These are phyloP conservation scores for Varecia variegata DNA, from an alignment of 2,797 vertebrate species.

Conservation along the genomic window DNA sequence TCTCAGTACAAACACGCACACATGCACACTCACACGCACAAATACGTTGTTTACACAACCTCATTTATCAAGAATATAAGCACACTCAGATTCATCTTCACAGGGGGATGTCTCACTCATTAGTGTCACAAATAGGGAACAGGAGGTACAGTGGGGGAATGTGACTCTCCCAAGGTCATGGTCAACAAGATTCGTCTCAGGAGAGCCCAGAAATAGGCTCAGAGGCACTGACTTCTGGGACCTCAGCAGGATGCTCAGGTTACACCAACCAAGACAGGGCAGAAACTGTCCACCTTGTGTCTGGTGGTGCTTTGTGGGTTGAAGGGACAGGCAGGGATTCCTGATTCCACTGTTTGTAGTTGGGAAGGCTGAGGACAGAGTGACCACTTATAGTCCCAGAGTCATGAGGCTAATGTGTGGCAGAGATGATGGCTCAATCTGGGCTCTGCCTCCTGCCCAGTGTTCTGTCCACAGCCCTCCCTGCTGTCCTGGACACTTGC, in stretches of 20 bases:
- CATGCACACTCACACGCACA: not conserved
- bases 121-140: not conserved
- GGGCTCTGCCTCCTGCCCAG: not conserved
- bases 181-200: not conserved
- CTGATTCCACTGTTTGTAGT: not conserved
- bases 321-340: not conserved
- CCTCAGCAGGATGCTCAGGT: not conserved
- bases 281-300: not conserved
- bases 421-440: not conserved
- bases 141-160: not conserved
- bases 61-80: not conserved
- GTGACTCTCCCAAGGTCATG: not conserved
- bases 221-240: not conserved
- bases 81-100: not conserved
- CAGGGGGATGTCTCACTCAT: not conserved
- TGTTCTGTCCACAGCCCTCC: not conserved
- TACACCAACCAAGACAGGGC: too few species aligned
- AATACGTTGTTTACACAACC: rapidly evolving
- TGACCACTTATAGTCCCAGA: not conserved
- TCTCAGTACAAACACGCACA: not conserved
- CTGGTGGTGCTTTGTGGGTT: not conserved
- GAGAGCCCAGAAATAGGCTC: not conserved
- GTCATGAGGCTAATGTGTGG: not conserved
- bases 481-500: not conserved
- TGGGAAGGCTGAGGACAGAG: not conserved